Conservation (phyloP, 1,140 invertebrate genomes). For the Psix sp. region DNA sequence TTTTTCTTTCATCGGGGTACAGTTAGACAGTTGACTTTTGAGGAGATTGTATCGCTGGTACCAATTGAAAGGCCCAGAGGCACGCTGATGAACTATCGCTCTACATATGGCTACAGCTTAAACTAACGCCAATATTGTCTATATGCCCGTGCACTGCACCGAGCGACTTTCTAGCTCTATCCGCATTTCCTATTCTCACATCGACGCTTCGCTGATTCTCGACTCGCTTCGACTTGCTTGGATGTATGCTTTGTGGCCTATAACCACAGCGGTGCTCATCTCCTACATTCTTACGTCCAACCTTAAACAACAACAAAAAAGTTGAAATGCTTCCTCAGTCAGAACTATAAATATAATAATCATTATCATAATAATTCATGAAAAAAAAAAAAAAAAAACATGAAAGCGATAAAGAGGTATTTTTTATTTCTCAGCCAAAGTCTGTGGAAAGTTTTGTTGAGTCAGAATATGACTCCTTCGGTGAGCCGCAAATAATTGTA, state of each 20-base stretch:
- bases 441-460: no score
- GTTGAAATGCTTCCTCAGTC: no score
- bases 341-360: no score
- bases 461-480: no score
- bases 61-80: conserved; percentile 50
- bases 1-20: conserved; percentile 24
- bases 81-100: conserved; percentile 59
- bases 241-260: conserved; percentile 56
- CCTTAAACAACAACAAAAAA: no score
- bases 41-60: conserved; percentile 47
- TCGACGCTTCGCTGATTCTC: conserved; percentile 46
- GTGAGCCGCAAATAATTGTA: no score
- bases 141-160: conserved; percentile 36
- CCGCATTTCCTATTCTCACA: conserved; percentile 58
- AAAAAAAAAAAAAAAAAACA: no score
- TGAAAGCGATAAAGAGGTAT: no score
- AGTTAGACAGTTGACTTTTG: conserved; percentile 56
- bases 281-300: conserved; percentile 5
- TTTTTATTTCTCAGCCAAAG: no score
- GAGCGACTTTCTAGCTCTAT: conserved; percentile 59
- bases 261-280: conserved; percentile 58
- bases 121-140: conserved; percentile 61
- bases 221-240: conserved; percentile 41
- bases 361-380: no score
- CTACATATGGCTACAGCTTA: conserved; percentile 54